Conservation (phyloP, 53 echinoderm and acorn worm species). For the Crossaster papposus region DNA sequence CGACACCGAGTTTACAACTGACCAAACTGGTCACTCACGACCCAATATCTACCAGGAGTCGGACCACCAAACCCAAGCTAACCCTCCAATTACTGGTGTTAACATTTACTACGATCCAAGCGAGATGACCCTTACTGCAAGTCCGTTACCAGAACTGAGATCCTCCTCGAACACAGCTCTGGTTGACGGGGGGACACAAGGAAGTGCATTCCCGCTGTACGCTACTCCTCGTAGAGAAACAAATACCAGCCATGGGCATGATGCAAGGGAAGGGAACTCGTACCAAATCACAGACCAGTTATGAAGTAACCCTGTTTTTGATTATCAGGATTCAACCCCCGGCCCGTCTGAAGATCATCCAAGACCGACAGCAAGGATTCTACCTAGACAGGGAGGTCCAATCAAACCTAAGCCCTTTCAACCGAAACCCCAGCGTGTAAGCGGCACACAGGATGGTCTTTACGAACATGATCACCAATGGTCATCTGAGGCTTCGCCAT, state of each 20-base stretch:
- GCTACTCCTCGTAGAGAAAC: not conserved
- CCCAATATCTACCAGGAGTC: not conserved
- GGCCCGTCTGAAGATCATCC: not conserved
- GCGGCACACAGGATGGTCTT: not conserved
- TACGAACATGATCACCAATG: not conserved
- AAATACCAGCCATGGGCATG: not conserved
- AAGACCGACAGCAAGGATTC: not conserved
- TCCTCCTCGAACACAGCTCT: not conserved
- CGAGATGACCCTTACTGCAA: not conserved
- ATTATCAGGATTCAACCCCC: not conserved
- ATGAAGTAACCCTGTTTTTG: not conserved
- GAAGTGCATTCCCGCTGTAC: not conserved
- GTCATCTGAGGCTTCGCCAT: not conserved
- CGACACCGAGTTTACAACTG: not conserved
- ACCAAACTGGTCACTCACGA: not conserved
- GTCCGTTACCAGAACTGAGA: not conserved
- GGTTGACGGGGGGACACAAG: not conserved
- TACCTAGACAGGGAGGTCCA: not conserved
- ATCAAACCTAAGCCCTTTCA: slow-evolving; percentile 1
- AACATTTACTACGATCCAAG: not conserved
- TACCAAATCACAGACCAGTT: not conserved
- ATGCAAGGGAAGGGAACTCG: not conserved
- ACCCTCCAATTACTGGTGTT: not conserved
- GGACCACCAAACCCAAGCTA: not conserved
- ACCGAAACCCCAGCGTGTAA: not conserved